Conservation (phyloP, 2,888 invertebrate species). For the Pristionchus entomophagus region DNA sequence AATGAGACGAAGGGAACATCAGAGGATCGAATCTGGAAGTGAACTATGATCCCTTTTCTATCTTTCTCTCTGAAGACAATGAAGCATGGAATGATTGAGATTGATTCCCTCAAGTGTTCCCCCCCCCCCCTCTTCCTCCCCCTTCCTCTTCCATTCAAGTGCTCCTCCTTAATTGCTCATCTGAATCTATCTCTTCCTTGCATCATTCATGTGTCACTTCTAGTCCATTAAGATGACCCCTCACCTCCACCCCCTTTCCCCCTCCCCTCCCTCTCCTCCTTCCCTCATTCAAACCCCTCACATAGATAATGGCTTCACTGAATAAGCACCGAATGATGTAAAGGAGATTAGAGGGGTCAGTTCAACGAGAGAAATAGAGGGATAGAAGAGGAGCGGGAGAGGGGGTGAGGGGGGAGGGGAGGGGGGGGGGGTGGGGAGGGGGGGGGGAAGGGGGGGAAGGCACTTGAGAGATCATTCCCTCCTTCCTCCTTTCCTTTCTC, state of each 20-base stretch:
- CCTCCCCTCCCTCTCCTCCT: neutral
- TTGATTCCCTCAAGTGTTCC: neutral
- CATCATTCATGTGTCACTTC: slow-evolving; percentile 7
- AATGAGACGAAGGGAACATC: slow-evolving; percentile 52
- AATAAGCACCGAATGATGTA: neutral
- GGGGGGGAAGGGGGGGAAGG: no score
- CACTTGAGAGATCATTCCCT: slow-evolving; percentile 21
- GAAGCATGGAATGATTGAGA: neutral
- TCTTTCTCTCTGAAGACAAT: neutral
- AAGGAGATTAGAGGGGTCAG: neutral
- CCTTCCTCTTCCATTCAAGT: neutral
- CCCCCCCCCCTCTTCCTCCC: neutral
- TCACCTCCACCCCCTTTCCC: neutral
- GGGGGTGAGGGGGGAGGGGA: no score
- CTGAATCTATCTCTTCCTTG: slow-evolving; percentile 1
- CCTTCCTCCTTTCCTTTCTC: neutral
- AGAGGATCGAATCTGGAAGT: neutral
- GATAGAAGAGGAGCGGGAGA: no score
- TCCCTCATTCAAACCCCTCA: no score
- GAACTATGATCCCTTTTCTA: neutral
- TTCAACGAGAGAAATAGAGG: neutral
- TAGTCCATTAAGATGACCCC: neutral
- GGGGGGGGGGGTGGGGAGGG: no score
- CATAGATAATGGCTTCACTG: no score
- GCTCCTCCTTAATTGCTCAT: slow-evolving; percentile 11